Percentiles rank a stretch among this genome's conserved stretches.
These are phyloP conservation scores for Epinephelus awoara DNA, from an alignment of 2,797 vertebrate genomes.

Conservation along the genomic window DNA sequence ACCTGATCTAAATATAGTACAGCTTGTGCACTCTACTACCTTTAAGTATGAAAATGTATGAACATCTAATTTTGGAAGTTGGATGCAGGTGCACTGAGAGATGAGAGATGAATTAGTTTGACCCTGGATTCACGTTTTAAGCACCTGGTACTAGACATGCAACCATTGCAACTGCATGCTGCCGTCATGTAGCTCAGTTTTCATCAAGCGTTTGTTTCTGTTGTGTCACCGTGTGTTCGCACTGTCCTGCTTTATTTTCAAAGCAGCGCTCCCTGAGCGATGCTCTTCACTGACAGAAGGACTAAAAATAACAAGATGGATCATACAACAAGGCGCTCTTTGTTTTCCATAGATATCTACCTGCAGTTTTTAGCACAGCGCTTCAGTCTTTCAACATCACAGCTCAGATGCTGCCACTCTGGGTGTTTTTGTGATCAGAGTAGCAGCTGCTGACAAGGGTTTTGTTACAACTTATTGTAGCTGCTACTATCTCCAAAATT, in stretches of 20 bases:
- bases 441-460: constrained; percentile 20
- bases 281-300: constrained; percentile 30
- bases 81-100: not conserved
- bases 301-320: constrained; percentile 74
- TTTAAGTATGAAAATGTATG: constrained; percentile 2
- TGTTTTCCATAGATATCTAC: constrained; percentile 52
- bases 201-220: not conserved
- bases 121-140: not conserved
- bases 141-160: not conserved
- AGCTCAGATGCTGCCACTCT: not conserved
- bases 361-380: constrained; percentile 62
- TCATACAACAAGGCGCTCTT: constrained; percentile 59
- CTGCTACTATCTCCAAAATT: constrained; percentile 2
- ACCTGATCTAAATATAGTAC: constrained; percentile 44
- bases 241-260: constrained; percentile 52
- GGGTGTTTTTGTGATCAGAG: constrained; percentile 3
- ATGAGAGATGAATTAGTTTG: constrained; percentile 2
- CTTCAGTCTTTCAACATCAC: constrained; percentile 29
- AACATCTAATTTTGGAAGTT: constrained; percentile 10
- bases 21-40: not conserved
- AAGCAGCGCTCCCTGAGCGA: constrained; percentile 44
- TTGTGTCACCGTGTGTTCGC: constrained; percentile 3
- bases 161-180: not conserved
- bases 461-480: not conserved
- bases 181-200: not conserved